Base-by-base conservation (phyloP, 2,113 vertebrate species). In the Ophthalmolycus amberensis region DNA sequence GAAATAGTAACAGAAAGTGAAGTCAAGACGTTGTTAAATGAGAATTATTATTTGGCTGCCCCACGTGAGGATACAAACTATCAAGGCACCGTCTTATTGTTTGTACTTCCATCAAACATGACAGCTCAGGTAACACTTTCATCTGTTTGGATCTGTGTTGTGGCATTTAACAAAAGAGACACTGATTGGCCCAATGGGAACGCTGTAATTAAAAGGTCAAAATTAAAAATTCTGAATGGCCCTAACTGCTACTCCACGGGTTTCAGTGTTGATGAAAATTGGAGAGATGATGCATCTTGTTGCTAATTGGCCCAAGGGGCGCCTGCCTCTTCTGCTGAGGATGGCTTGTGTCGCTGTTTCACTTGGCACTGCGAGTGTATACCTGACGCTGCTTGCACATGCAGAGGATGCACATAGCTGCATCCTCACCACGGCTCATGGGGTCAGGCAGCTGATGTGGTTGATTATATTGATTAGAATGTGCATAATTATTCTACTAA, bases 131-230 rank as follows among this genome's bases (percentile, higher is more conserved):
- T 68, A 66, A 66, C 22, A 75, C n/a, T 72, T 60, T 67, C 52
- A 65, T 27, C 58, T 72, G 69, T 71, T 50, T 63, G 54, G 20
- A 8, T 77, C 63, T 46, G 38, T 79, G 71, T 86, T 83, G 44
- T 89, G 76, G 65, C 81, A 86, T 88, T 91, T 85, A 54, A 78
- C 75, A 86, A 78, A 77, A 77, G 70, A 76, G 67, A 78, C 60
- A 59, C 83, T 91, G 88, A 89, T 89, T 92, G 83, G 74, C 86
- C 86, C 79, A 42, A 79, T 85, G 79, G 90, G 88, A 85, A 79
- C 40, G n/a, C 77, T 71, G 60, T 68, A 85, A 90, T 89, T 89
- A 91, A 91, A 90, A 91, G 87, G 87, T 91, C 83, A 89, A 79
- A 83, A 82, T 88, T 71, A 72, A 46, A 75, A 29, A 79, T 79